Conservation (phyloP, 2,888 invertebrate genomes). For the Teinopalpus imperialis region DNA sequence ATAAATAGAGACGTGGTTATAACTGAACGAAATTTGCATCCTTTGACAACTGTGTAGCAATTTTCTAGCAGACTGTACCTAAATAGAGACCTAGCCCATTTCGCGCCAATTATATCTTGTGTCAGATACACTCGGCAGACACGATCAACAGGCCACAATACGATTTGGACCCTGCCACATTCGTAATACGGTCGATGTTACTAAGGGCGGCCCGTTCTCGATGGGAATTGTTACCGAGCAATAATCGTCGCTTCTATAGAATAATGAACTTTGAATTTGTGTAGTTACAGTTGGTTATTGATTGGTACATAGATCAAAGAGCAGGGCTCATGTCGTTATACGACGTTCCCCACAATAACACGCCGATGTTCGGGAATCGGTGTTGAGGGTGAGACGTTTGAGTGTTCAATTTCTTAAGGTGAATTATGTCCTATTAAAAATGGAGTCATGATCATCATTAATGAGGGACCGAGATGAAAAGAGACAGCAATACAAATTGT, state of each 20-base stretch:
- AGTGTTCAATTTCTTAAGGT: too few relatives aligned
- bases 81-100: conserved; percentile 60
- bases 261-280: conserved; percentile 43
- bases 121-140: conserved; percentile 63
- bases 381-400: conserved; percentile 51
- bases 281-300: conserved; percentile 40
- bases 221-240: conserved; percentile 49
- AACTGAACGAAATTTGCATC: conserved; percentile 19
- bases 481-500: too few relatives aligned
- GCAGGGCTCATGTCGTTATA: conserved; percentile 52
- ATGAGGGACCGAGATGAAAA: too few relatives aligned
- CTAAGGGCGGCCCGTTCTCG: conserved; percentile 19
- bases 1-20: conserved; percentile 13
- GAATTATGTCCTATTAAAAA: too few relatives aligned
- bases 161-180: conserved; percentile 2
- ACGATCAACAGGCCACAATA: conserved; percentile 22
- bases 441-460: too few relatives aligned
- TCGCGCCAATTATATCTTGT: conserved; percentile 74
- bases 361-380: conserved; percentile 60
- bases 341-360: conserved; percentile 69
- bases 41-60: conserved; percentile 38
- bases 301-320: conserved; percentile 60
- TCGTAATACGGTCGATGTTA: conserved; percentile 16
- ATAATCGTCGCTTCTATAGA: conserved; percentile 39
- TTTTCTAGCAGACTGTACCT: conserved; percentile 49